phyloP scores from a whole-genome alignment of 2,888 invertebrate genomes.

The Drosophila yooni region DNA sequence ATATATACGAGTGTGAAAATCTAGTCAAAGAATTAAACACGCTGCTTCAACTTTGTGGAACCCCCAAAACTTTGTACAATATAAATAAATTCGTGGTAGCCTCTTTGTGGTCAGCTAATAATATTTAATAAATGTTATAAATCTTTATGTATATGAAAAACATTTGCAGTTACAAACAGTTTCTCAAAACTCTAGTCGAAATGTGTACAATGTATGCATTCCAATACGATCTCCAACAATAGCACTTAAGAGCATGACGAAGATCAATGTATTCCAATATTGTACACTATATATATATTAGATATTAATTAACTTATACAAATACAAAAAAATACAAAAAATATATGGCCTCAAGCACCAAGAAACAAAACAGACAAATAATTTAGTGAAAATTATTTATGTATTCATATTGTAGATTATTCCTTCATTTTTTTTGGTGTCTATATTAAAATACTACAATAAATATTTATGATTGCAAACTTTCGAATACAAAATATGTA shows the following conservation, averaged over 20 bases:
- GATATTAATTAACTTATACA: constrained; percentile 18
- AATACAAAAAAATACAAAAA: background rate
- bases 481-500: constrained; percentile 7
- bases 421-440: constrained; percentile 66
- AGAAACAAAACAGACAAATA: constrained; percentile 43
- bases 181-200: constrained; percentile 45
- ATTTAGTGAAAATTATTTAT: constrained; percentile 65
- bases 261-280: constrained; percentile 11
- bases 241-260: constrained; percentile 28
- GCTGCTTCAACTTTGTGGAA: constrained; percentile 27
- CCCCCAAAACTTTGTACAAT: constrained; percentile 31
- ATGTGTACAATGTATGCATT: constrained; percentile 8
- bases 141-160: constrained; percentile 8
- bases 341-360: constrained; percentile 2
- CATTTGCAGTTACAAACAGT: constrained; percentile 24
- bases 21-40: constrained; percentile 66
- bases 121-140: constrained; percentile 24
- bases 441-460: constrained; percentile 64
- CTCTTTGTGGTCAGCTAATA: constrained; percentile 17
- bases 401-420: constrained; percentile 50
- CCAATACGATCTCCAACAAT: constrained; percentile 35
- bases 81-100: constrained; percentile 21
- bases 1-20: constrained; percentile 72
- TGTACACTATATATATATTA: constrained; percentile 17
- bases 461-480: constrained; percentile 32